A percentile compares a stretch with the other conserved stretches of the same genome.
Evolutionary conservation across 2,113 vertebrate species (phyloP).

Genomic region (Boulengeromyrus knoepffleri): DNA sequence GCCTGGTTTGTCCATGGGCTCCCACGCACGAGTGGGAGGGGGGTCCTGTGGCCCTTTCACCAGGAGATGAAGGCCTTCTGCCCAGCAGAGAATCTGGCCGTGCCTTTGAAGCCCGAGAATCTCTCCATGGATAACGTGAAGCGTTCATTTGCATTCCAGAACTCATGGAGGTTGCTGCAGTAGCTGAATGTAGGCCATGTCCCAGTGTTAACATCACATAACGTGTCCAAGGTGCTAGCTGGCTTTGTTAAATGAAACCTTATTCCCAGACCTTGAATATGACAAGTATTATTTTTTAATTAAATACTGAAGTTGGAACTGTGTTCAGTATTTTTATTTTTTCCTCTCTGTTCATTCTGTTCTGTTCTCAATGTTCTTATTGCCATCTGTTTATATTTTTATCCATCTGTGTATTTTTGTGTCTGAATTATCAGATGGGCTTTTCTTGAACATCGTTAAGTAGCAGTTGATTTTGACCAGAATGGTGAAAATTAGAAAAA

Average conservation of each 20-base stretch:
- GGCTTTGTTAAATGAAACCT: neutral
- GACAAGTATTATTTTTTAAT: neutral
- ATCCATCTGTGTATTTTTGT: conserved; percentile 41
- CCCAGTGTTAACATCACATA: neutral
- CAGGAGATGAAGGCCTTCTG: neutral
- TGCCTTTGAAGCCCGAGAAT: neutral
- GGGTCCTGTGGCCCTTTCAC: neutral
- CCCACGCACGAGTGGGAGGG: neutral
- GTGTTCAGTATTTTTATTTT: neutral
- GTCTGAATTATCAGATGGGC: conserved; percentile 14
- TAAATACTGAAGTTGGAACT: neutral
- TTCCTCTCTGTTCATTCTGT: neutral
- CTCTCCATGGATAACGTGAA: neutral
- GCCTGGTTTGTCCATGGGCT: neutral
- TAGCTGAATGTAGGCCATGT: neutral
- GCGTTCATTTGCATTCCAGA: neutral
- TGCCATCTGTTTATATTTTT: conserved; percentile 43
- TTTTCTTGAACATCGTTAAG: conserved; percentile 46
- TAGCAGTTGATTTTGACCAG: neutral
- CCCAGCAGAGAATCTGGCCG: neutral
- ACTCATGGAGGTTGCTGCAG: neutral
- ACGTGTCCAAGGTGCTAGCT: conserved; percentile 6
- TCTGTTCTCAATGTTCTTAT: conserved; percentile 22
- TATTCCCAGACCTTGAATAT: neutral
- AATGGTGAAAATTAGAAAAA: neutral